Percentiles rank a stretch among this genome's conserved stretches.
phyloP scores from a whole-genome alignment of 2,888 invertebrate genomes.

The Drosophila trichaetosa region DNA sequence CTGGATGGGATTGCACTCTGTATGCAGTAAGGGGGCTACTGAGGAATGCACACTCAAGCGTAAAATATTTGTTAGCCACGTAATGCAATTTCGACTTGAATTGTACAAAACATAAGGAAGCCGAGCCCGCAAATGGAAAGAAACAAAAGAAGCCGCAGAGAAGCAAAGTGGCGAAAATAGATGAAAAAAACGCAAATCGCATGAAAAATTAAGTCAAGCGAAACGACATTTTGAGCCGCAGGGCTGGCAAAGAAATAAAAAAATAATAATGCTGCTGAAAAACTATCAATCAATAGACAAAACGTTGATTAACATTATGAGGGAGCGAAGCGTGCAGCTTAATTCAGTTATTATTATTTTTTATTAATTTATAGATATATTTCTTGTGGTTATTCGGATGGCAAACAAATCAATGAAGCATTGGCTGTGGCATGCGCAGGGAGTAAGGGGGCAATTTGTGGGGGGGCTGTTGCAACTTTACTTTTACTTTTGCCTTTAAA shows the following conservation, averaged over 20 bases:
- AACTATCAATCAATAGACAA: slow-evolving; percentile 77
- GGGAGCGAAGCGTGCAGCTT: slow-evolving; percentile 65
- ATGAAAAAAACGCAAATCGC: slow-evolving; percentile 55
- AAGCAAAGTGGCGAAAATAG: slow-evolving; percentile 1
- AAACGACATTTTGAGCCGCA: slow-evolving; percentile 48
- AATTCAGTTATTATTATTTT: slow-evolving; percentile 60
- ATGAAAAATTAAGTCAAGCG: slow-evolving; percentile 71
- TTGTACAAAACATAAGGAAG: slow-evolving; percentile 56
- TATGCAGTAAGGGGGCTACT: not conserved
- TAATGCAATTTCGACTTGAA: slow-evolving; percentile 72
- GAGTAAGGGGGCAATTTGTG: not conserved
- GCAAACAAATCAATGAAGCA: slow-evolving; percentile 47
- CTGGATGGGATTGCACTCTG: slow-evolving; percentile 12
- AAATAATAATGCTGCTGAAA: slow-evolving; percentile 23
- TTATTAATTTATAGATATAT: slow-evolving; percentile 6
- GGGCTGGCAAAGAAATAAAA: slow-evolving; percentile 26
- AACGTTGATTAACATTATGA: slow-evolving; percentile 61
- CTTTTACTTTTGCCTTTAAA: slow-evolving; percentile 64
- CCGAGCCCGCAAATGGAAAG: slow-evolving; percentile 14
- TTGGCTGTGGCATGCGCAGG: slow-evolving; percentile 8
- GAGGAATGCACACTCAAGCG: slow-evolving; percentile 59
- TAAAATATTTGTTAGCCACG: slow-evolving; percentile 62
- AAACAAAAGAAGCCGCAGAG: slow-evolving; percentile 10
- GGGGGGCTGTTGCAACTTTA: slow-evolving; percentile 22
- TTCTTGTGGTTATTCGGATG: slow-evolving; percentile 37